phyloP scores from a whole-genome alignment of 2,797 vertebrate genomes.

The Myioborus melanocephalus region DNA sequence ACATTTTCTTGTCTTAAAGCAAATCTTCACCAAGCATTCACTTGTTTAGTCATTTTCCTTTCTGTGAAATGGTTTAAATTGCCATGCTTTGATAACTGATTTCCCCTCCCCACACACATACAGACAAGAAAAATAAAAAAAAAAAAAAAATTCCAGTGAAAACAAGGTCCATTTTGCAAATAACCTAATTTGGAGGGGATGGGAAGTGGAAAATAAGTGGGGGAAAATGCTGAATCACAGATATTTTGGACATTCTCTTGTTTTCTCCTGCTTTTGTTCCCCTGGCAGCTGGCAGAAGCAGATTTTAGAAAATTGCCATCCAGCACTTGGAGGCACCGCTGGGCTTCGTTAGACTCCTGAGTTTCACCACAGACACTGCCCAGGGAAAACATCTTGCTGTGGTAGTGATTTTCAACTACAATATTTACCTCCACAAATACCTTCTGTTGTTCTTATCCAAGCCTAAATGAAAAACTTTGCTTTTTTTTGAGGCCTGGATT shows the following conservation, averaged over 20 bases:
- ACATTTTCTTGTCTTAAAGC: background rate
- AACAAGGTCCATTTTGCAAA: background rate
- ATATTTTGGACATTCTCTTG: background rate
- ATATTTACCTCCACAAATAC: background rate
- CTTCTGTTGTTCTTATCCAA: background rate
- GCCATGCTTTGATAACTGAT: background rate
- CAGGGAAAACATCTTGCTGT: background rate
- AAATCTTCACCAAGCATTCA: background rate
- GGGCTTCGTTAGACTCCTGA: background rate
- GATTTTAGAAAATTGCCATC: background rate
- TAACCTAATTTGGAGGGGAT: background rate
- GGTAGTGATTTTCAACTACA: background rate
- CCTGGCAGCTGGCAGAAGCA: background rate
- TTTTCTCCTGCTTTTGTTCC: background rate
- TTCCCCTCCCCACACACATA: background rate
- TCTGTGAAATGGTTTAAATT: background rate
- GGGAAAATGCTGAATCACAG: background rate
- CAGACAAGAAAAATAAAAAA: background rate
- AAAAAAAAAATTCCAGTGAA: background rate
- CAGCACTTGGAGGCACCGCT: background rate
- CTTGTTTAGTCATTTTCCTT: background rate
- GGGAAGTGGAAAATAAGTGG: accelerated
- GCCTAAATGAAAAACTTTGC: background rate
- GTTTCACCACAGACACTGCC: background rate
- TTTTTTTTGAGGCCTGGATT: background rate